A percentile compares a stretch with the other conserved stretches of the same genome.
Conservation (phyloP, 1,140 invertebrate species). For the Cydia amplana region DNA sequence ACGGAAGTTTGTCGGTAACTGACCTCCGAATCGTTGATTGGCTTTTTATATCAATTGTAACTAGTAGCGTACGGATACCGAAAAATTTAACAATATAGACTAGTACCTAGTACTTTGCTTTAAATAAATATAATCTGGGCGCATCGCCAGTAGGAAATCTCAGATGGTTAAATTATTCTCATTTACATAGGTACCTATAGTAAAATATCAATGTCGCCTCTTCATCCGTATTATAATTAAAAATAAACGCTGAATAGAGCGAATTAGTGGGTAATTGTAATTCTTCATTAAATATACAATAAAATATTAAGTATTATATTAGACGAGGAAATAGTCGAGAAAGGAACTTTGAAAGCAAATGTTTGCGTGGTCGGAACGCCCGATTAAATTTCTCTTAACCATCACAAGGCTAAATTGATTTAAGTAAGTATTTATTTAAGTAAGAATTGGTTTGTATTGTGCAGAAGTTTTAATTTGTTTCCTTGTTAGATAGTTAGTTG, state of each 20-base stretch:
- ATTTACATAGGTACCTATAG: too few species aligned
- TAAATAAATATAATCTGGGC: background rate
- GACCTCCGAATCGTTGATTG: slow-evolving; percentile 59
- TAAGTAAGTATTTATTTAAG: background rate
- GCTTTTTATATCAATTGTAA: slow-evolving; percentile 66
- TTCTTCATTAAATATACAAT: background rate
- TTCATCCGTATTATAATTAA: too few species aligned
- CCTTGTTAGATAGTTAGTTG: too few species aligned
- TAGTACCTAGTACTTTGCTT: background rate
- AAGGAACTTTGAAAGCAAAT: background rate
- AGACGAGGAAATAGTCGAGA: background rate
- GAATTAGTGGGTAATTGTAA: background rate
- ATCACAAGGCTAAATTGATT: background rate
- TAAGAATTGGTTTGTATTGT: background rate
- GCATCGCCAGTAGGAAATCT: background rate
- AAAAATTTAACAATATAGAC: background rate
- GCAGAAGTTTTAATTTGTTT: too few species aligned
- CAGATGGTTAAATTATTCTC: too few species aligned
- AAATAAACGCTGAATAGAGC: too few species aligned
- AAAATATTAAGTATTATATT: background rate
- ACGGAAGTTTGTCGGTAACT: slow-evolving; percentile 72
- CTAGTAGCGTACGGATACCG: slow-evolving; percentile 39
- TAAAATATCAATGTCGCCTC: too few species aligned
- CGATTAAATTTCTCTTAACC: background rate
- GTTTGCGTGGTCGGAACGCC: background rate